Base-by-base conservation (phyloP, 2,888 invertebrate species). In the Zygogramma bicolorata region DNA sequence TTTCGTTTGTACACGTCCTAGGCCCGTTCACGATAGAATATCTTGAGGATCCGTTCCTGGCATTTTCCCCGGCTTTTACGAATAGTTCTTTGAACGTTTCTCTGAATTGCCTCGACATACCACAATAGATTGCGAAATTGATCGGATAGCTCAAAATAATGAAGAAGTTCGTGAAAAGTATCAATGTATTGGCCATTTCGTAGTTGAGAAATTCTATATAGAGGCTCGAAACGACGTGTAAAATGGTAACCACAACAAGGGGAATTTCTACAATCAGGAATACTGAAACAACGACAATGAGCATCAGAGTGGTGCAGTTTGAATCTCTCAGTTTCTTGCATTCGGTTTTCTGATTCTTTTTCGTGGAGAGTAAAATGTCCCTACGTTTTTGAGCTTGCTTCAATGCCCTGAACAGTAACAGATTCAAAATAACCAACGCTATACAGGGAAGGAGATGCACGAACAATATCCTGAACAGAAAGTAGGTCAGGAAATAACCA, bases 91-190 rank as follows among this genome's bases (percentile, higher is more conserved):
- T 95, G 86, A 98, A 98, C 0, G 97, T 97, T 85, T 97, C 96
- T 63, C 98, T 90, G 86, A 98, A 98, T 85, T 96, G 96, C 34
- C 96, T 89, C 34, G 96, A 96, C 98, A 98, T 98, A 22, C 97
- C 97, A 85, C 97, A 97, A 84, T 98, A 98, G 77, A 97, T 97
- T 73, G 96, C 97, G 83, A 98, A 97, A 86, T 97, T 97, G 70
- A 97, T 93, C 10, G 97, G 97, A 87, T 97, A 97, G 59, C 95
- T 95, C 42, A 96, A 91, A 71, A 97, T 93, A 73, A 98, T 95
- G 85, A 96, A 94, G 88, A 97, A 96, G 88, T 97, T 97, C 10
- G 95, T 95, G 83, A 96, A 92, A 74, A 94, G 86, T 70, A 95
- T 93, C 75, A 95, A 89, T 22, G 93, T 90, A 84, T 94, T 94